phyloP scores from a whole-genome alignment of 2,888 invertebrate genomes.

The Dastarcus helophoroides region DNA sequence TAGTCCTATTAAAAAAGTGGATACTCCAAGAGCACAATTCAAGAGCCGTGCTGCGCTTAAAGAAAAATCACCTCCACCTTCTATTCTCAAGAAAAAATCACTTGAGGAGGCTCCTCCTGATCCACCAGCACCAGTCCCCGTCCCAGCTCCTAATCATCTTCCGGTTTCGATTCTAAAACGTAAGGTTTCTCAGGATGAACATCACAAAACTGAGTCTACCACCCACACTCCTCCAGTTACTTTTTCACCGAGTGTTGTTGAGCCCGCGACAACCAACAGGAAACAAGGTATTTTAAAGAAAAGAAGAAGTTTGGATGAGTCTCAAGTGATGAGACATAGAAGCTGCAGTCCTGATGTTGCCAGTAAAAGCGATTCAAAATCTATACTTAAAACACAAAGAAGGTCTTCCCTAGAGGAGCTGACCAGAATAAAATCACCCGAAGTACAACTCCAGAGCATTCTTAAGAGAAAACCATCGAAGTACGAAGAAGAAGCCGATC shows the following conservation, averaged over 20 bases:
- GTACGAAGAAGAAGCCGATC: slow-evolving; percentile 48
- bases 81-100: slow-evolving; percentile 59
- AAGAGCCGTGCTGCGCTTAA: slow-evolving; percentile 5
- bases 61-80: slow-evolving; percentile 33
- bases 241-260: slow-evolving; percentile 66
- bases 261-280: slow-evolving; percentile 48
- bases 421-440: slow-evolving; percentile 51
- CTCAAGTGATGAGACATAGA: slow-evolving; percentile 54
- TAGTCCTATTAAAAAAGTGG: slow-evolving; percentile 13
- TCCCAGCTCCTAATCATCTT: slow-evolving; percentile 17
- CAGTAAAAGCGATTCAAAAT: slow-evolving; percentile 48
- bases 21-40: slow-evolving; percentile 7
- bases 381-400: slow-evolving; percentile 55
- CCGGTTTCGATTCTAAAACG: slow-evolving; percentile 49
- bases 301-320: slow-evolving; percentile 71
- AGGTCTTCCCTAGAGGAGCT: slow-evolving; percentile 62
- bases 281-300: slow-evolving; percentile 75
- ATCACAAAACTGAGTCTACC: slow-evolving; percentile 27
- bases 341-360: slow-evolving; percentile 61
- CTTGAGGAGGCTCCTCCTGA: slow-evolving; percentile 35
- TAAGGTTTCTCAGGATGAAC: slow-evolving; percentile 41
- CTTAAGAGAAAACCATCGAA: slow-evolving; percentile 57
- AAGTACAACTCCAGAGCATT: slow-evolving; percentile 54
- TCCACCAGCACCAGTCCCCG: slow-evolving; percentile 16
- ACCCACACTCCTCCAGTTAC: slow-evolving; percentile 59